phyloP scores from a whole-genome alignment of 92 coral and sea anemone genomes.

The Micromussa lordhowensis region DNA sequence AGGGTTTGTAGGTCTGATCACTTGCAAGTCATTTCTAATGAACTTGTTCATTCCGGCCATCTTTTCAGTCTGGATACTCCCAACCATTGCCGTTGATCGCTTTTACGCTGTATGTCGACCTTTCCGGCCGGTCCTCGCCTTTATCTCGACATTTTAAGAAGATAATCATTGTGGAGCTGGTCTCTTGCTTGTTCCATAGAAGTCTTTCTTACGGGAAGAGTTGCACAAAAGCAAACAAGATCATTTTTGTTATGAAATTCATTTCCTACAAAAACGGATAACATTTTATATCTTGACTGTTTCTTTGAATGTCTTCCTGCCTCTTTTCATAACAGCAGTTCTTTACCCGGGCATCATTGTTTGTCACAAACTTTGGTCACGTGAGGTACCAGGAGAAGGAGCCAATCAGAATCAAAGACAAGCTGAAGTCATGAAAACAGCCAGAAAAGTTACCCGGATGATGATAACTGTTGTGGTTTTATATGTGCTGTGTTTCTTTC shows the following conservation, averaged over 20 bases:
- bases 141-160: slow-evolving; percentile 15
- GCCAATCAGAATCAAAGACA: slow-evolving; percentile 19
- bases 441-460: slow-evolving; percentile 29
- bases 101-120: slow-evolving; percentile 21
- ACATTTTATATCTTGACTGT: neutral
- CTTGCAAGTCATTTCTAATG: neutral
- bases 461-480: slow-evolving; percentile 11
- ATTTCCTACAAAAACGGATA: neutral
- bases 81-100: slow-evolving; percentile 12
- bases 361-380: slow-evolving; percentile 13
- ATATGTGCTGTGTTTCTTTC: neutral
- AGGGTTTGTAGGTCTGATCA: neutral
- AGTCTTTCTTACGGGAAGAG: neutral
- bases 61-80: slow-evolving; percentile 18
- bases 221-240: neutral
- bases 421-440: slow-evolving; percentile 30
- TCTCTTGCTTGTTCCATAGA: neutral
- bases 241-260: neutral
- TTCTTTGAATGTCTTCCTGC: neutral
- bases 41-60: neutral
- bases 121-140: neutral
- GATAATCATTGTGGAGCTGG: slow-evolving; percentile 6
- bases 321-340: neutral
- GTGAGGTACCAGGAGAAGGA: too few species aligned
- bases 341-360: neutral